Conservation (phyloP, 2,797 vertebrate species). For the Urocyon cinereoargenteus region DNA sequence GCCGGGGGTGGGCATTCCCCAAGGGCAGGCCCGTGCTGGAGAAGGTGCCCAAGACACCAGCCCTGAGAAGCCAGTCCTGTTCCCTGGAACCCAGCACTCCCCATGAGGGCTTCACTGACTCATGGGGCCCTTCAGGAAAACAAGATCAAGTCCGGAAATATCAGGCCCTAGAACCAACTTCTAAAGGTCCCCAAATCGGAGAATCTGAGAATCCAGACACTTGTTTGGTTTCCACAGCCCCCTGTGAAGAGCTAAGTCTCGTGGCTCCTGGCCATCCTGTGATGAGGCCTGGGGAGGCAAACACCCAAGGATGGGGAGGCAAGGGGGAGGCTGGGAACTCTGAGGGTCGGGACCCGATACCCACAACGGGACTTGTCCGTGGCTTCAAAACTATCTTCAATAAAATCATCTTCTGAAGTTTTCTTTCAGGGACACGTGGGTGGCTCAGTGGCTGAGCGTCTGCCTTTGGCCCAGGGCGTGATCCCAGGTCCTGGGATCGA, state of each 20-base stretch:
- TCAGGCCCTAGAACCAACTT: not conserved
- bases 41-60: not conserved
- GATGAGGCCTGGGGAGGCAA: not conserved
- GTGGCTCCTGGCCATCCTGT: not conserved
- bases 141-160: not conserved
- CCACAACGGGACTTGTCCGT: not conserved
- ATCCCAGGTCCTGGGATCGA: too few relatives aligned
- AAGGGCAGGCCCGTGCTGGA: not conserved
- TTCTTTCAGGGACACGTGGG: not conserved
- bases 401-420: not conserved
- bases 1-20: not conserved
- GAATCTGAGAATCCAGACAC: not conserved
- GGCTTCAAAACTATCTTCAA: constrained; percentile 1
- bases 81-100: not conserved
- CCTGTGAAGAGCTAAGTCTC: not conserved
- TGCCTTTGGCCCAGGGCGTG: too few relatives aligned
- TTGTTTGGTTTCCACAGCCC: not conserved
- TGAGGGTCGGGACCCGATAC: not conserved
- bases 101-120: not conserved
- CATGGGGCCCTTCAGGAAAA: not conserved
- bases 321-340: not conserved
- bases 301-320: not conserved
- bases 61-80: not conserved
- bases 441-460: too few relatives aligned
- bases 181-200: not conserved